Evolutionary conservation across 92 coral and sea anemone genomes (phyloP).

Genomic region (Phenganax marumi): DNA sequence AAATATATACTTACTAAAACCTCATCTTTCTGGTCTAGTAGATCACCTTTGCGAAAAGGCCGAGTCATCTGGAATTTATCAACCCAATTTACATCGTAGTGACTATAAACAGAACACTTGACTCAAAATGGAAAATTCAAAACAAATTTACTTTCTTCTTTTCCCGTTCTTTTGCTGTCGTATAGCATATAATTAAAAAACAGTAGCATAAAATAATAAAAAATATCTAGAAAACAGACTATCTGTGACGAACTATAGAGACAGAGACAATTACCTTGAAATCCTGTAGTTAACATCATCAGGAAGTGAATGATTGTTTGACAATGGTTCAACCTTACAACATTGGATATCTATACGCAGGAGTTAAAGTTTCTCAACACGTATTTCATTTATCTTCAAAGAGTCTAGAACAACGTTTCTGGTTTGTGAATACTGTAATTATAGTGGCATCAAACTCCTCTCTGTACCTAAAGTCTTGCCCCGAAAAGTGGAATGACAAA

Average conservation of each 20-base stretch:
- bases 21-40: slow-evolving; percentile 64
- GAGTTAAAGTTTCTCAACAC: slow-evolving; percentile 32
- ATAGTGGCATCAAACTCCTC: no score
- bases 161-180: no score
- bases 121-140: no score
- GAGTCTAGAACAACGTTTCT: no score
- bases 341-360: slow-evolving; percentile 66
- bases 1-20: slow-evolving; percentile 59
- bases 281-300: slow-evolving; percentile 72
- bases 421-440: no score
- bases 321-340: slow-evolving; percentile 78
- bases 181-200: no score
- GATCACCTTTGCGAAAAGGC: slow-evolving; percentile 73
- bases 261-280: slow-evolving; percentile 57
- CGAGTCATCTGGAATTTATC: slow-evolving; percentile 70
- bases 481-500: no score
- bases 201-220: no score
- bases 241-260: background rate
- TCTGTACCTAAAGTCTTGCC: no score
- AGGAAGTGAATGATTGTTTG: slow-evolving; percentile 68
- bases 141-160: no score
- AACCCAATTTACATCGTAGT: slow-evolving; percentile 80
- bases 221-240: background rate
- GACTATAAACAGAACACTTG: slow-evolving; percentile 44
- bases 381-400: no score